Evolutionary conservation across 2,888 invertebrate species (phyloP).

Genomic region (Frankliniella intonsa): DNA sequence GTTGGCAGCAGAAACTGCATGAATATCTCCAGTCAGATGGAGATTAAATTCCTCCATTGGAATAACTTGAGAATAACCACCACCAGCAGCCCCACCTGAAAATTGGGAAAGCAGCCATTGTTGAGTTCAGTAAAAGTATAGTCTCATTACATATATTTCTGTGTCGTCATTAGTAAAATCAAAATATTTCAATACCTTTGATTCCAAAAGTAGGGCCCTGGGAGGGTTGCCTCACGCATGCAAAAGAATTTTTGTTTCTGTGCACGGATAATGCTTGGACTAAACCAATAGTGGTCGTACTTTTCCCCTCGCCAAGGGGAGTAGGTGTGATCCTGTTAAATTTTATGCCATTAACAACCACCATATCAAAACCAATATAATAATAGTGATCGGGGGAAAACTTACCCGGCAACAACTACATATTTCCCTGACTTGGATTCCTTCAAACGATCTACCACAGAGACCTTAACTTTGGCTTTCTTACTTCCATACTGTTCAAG

Average conservation of each 20-base stretch:
- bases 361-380: slow-evolving; percentile 10
- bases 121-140: too few species aligned
- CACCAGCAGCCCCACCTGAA: slow-evolving; percentile 91
- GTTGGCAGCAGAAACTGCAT: slow-evolving; percentile 96
- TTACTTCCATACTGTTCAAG: slow-evolving; percentile 86
- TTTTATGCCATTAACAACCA: slow-evolving; percentile 26
- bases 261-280: slow-evolving; percentile 88
- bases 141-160: too few species aligned
- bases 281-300: slow-evolving; percentile 88
- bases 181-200: slow-evolving; percentile 56
- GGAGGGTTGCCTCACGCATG: slow-evolving; percentile 93
- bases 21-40: slow-evolving; percentile 96
- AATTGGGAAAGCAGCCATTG: background rate
- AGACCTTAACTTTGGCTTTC: slow-evolving; percentile 89
- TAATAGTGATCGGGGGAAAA: slow-evolving; percentile 34
- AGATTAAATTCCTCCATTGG: slow-evolving; percentile 99
- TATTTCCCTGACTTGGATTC: slow-evolving; percentile 76
- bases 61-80: slow-evolving; percentile 94
- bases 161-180: background rate
- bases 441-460: slow-evolving; percentile 69
- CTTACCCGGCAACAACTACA: slow-evolving; percentile 89
- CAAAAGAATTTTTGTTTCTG: slow-evolving; percentile 79
- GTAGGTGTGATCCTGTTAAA: slow-evolving; percentile 86
- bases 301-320: slow-evolving; percentile 98
- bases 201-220: slow-evolving; percentile 99